Evolutionary conservation across 2,888 invertebrate genomes (phyloP).

Genomic region (Luperina nickerlii): DNA sequence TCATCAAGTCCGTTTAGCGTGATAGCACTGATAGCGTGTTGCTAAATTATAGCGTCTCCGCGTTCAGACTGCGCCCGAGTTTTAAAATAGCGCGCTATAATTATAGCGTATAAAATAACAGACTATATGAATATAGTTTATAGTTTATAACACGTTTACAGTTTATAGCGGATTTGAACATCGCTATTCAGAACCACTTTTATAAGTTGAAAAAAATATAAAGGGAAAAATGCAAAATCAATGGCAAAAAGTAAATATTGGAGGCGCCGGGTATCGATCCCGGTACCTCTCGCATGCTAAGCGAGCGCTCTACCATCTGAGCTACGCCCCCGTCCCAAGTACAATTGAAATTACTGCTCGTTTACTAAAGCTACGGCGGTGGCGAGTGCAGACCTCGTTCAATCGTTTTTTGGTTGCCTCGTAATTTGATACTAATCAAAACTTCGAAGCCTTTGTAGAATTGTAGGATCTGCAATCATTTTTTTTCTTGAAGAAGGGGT

Average conservation of each 20-base stretch:
- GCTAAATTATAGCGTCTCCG: too few species aligned
- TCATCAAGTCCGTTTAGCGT: too few species aligned
- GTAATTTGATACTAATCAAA: background rate
- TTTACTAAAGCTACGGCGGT: background rate
- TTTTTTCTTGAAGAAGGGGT: too few species aligned
- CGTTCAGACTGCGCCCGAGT: too few species aligned
- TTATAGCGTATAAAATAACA: too few species aligned
- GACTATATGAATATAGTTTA: too few species aligned
- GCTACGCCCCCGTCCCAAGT: slow-evolving; percentile 83
- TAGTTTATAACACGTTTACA: too few species aligned
- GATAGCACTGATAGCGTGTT: too few species aligned
- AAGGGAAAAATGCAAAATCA: background rate
- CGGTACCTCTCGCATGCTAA: slow-evolving; percentile 91
- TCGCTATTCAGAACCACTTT: background rate
- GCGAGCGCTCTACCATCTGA: slow-evolving; percentile 91
- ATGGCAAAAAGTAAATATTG: slow-evolving; percentile 22
- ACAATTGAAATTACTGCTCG: accelerated
- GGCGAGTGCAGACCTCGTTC: background rate
- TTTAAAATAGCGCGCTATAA: too few species aligned
- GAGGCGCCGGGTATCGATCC: slow-evolving; percentile 89
- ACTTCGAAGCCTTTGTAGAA: too few species aligned
- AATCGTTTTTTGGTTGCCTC: background rate
- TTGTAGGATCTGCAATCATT: too few species aligned
- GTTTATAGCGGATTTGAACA: too few species aligned
- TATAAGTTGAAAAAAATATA: background rate